phyloP scores from a whole-genome alignment of 2,113 vertebrate genomes.

The Myxocyprinus asiaticus region DNA sequence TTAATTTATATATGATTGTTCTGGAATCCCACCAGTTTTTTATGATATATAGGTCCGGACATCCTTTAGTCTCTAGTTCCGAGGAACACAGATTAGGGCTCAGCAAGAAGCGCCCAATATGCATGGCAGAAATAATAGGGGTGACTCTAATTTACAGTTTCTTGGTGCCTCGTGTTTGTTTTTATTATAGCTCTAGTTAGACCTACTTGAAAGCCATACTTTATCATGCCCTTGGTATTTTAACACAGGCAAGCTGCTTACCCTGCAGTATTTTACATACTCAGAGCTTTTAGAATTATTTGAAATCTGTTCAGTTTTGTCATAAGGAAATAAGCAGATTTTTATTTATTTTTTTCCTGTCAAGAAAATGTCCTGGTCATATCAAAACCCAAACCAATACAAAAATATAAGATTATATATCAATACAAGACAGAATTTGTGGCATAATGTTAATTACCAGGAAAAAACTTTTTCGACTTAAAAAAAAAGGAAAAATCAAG shows the following conservation, averaged over 20 bases:
- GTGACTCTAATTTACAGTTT: not conserved
- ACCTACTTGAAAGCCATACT: conserved; percentile 41
- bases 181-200: not conserved
- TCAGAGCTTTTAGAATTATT: not conserved
- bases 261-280: conserved; percentile 6
- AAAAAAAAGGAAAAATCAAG: no score
- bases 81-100: not conserved
- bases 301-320: not conserved
- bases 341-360: not conserved
- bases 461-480: no score
- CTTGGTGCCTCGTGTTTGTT: not conserved
- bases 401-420: no score
- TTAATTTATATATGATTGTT: conserved; percentile 2
- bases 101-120: not conserved
- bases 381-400: no score
- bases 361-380: no score
- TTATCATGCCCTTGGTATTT: not conserved
- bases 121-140: conserved; percentile 2
- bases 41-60: not conserved
- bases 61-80: not conserved
- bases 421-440: no score
- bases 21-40: not conserved
- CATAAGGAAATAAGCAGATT: not conserved
- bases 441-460: no score
- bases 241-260: not conserved